Conservation (phyloP, 1,140 invertebrate species). For the Lysiphlebus fabarum region DNA sequence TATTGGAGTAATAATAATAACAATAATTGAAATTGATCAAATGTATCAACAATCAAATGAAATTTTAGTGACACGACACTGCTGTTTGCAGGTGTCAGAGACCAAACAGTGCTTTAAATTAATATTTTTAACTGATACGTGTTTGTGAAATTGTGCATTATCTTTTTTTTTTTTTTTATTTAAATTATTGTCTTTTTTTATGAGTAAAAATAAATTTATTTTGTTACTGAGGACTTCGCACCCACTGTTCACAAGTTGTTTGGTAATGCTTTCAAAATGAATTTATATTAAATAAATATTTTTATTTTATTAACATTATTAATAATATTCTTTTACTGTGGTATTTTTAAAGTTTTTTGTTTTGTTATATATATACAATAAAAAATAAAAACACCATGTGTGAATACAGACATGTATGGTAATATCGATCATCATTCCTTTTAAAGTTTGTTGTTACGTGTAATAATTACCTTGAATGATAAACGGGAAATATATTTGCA, state of each 20-base stretch:
- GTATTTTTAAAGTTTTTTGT: background rate
- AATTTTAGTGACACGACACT: slow-evolving; percentile 1
- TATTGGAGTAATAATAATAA: background rate
- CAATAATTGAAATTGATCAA: slow-evolving; percentile 3
- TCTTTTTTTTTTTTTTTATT: background rate
- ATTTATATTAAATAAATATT: too few species aligned
- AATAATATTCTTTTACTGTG: too few species aligned
- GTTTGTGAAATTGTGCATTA: slow-evolving; percentile 5
- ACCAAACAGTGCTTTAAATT: background rate
- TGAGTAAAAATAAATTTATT: too few species aligned
- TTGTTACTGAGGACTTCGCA: too few species aligned
- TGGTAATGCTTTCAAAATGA: too few species aligned
- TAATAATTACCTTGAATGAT: background rate
- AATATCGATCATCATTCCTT: too few species aligned
- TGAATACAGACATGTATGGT: too few species aligned
- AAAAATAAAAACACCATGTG: background rate
- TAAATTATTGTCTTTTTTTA: too few species aligned
- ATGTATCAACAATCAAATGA: background rate
- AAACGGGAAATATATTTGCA: background rate
- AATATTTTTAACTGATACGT: background rate
- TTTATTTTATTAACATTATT: too few species aligned
- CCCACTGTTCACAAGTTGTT: too few species aligned
- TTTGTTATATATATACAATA: background rate
- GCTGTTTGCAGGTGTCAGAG: background rate
- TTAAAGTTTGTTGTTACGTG: too few species aligned